Evolutionary conservation across 2,797 vertebrate species (phyloP).

Genomic region (Cirrhinus molitorella): DNA sequence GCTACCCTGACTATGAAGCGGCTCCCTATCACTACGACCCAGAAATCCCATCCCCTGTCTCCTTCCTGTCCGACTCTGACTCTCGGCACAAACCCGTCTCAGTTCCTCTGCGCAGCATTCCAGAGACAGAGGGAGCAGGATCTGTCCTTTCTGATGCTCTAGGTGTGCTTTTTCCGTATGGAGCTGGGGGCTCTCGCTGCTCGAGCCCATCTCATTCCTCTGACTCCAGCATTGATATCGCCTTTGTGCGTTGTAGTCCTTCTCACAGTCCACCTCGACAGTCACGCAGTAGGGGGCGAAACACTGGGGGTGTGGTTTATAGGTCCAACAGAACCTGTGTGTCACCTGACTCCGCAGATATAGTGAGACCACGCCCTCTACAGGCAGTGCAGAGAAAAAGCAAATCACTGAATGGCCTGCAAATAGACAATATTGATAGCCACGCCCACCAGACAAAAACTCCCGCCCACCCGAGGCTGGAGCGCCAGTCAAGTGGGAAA

Average conservation of each 20-base stretch:
- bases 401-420: conserved; percentile 94
- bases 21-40: conserved; percentile 80
- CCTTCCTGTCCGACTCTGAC: conserved; percentile 84
- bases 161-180: conserved; percentile 78
- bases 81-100: conserved; percentile 78
- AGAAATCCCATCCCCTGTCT: conserved; percentile 72
- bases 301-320: conserved; percentile 72
- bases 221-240: conserved; percentile 94
- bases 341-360: conserved; percentile 77
- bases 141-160: conserved; percentile 80
- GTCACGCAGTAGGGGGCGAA: conserved; percentile 72
- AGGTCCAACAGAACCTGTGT: conserved; percentile 70
- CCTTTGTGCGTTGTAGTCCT: conserved; percentile 87
- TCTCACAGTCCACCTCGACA: conserved; percentile 74
- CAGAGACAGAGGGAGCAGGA: conserved; percentile 83
- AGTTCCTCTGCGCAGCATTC: conserved; percentile 86
- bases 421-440: conserved; percentile 88
- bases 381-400: conserved; percentile 91
- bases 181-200: conserved; percentile 75
- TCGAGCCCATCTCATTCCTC: conserved; percentile 87
- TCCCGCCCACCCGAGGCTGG: conserved; percentile 86
- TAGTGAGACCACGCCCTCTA: conserved; percentile 84
- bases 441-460: conserved; percentile 76
- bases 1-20: conserved; percentile 85
- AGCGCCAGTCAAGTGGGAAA: conserved; percentile 84